Evolutionary conservation across 2,113 vertebrate species (phyloP), one percentile per base, ranked within the genome.

Genomic region (Onychorhynchus coronatus): DNA sequence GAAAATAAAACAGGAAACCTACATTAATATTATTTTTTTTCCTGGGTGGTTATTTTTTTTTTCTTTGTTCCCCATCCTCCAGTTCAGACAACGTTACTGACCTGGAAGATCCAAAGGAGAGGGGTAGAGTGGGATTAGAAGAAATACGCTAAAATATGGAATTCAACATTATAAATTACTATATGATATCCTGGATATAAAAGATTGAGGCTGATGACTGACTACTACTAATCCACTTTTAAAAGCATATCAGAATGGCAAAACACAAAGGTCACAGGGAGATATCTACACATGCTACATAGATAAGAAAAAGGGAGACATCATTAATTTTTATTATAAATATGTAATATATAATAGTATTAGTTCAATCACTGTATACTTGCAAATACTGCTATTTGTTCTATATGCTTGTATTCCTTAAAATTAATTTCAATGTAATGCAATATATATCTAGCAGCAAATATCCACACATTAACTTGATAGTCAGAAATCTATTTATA

Each of bases 21-120:
- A 42, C 1, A 1, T 49, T 46, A 77, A 47, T 8, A 27, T 19
- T 59, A 11, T 11, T 7, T 18, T 25, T 31, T 78, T 39, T 42
- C 14, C 1, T 11, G 18, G 12, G 2, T 4, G 3, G 6, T n/a
- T 24, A 8, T 5, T 73, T 53, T 50, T 31, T 1, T 27, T 39
- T 39, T 3, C 42, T 61, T 63, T 13, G 3, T 61, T 25, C 21
- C 16, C 22, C 16, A 12, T 2, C 12, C 5, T 8, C 28, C 14
- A 23, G 28, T 87, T 85, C 31, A 61, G 28, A 42, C 10, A 24
- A 41, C 22, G 11, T 6, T 74, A 31, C 61, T 70, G 55, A 59
- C 13, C 35, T 50, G 21, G 37, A 71, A 75, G 35, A 50, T 44
- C 19, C 39, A 71, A 61, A 68, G 35, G 11, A 55, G 3, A 15